Percentiles rank a stretch among this genome's conserved stretches.
These are phyloP conservation scores for Rattus rattus DNA, from an alignment of 2,113 vertebrate species.

Conservation along the genomic window DNA sequence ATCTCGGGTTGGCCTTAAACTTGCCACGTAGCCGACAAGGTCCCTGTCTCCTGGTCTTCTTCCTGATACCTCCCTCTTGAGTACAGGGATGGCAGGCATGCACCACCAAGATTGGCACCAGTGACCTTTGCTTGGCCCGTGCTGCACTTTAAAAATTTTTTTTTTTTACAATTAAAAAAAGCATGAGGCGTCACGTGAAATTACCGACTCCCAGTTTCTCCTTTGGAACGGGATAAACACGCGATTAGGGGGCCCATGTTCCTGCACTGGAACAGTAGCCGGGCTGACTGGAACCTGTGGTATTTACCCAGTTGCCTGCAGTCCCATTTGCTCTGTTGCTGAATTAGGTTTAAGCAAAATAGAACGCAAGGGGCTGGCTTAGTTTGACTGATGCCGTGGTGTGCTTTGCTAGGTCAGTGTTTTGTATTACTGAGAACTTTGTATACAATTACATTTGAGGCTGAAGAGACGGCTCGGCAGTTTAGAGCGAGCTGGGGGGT, in stretches of 20 bases:
- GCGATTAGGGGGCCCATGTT: neutral
- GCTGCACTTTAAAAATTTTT: neutral
- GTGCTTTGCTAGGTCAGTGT: neutral
- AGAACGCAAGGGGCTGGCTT: neutral
- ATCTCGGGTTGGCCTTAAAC: neutral
- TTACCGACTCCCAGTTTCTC: neutral
- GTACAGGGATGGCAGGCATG: neutral
- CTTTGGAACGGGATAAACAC: neutral
- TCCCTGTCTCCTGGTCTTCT: neutral
- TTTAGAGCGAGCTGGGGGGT: neutral
- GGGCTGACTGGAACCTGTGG: neutral
- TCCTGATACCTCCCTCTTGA: neutral
- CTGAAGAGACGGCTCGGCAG: neutral
- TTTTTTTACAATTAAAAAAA: slow-evolving; percentile 38
- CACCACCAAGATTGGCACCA: too few species aligned
- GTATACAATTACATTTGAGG: neutral
- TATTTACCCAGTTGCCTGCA: neutral
- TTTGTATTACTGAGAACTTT: neutral
- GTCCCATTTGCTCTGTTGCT: neutral
- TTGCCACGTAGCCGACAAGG: neutral
- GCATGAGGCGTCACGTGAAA: neutral
- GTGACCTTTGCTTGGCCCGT: neutral
- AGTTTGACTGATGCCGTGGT: neutral
- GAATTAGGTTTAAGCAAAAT: neutral
- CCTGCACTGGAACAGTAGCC: neutral